These are phyloP conservation scores for Vicugna pacos DNA, from an alignment of 2,113 vertebrate genomes.

Conservation along the genomic window DNA sequence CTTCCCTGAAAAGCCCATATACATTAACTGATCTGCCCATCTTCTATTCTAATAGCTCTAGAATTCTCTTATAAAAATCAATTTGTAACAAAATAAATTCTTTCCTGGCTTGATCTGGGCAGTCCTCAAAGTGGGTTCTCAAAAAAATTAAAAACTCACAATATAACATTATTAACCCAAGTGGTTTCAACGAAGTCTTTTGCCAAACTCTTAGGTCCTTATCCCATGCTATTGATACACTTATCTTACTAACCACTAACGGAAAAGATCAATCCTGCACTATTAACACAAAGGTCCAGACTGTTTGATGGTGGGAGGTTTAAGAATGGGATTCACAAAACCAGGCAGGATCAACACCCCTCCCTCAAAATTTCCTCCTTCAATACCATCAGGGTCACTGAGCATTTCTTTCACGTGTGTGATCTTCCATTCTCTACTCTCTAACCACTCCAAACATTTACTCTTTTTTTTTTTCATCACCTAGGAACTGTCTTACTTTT, in stretches of 20 bases:
- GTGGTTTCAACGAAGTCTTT: conserved; percentile 4
- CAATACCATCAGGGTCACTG: background rate
- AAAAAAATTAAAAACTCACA: background rate
- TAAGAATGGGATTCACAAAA: background rate
- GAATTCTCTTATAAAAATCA: conserved; percentile 35
- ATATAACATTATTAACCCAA: background rate
- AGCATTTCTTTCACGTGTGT: background rate
- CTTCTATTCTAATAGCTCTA: background rate
- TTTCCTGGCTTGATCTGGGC: background rate
- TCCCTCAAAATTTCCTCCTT: background rate
- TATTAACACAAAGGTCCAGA: background rate
- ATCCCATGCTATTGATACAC: background rate
- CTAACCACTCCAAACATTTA: background rate
- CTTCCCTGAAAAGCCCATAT: background rate
- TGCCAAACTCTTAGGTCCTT: background rate
- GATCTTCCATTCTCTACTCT: background rate
- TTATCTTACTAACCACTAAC: background rate
- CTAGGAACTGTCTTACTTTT: background rate
- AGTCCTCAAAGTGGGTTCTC: conserved; percentile 1
- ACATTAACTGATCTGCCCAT: background rate
- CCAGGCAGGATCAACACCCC: background rate
- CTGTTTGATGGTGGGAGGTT: background rate
- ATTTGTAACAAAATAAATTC: conserved; percentile 4
- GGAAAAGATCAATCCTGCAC: background rate
- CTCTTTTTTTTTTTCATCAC: background rate